phyloP scores from a whole-genome alignment of 1,140 invertebrate species.

The Neotoxoptera formosana region DNA sequence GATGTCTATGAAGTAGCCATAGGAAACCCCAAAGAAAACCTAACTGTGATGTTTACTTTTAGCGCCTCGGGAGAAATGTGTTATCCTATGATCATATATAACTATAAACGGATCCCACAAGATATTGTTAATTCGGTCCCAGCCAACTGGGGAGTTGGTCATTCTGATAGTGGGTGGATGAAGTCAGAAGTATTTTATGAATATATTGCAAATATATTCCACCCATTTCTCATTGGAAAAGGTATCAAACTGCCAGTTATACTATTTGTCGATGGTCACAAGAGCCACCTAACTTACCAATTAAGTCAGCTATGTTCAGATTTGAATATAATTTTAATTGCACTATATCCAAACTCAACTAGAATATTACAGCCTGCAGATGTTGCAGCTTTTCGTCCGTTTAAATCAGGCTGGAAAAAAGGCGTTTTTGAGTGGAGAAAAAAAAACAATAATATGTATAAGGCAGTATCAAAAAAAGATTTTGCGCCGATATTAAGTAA shows the following conservation, averaged over 20 bases:
- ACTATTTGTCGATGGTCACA: neutral
- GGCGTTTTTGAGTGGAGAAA: neutral
- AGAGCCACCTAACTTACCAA: neutral
- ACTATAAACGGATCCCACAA: constrained; percentile 62
- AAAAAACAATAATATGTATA: too few species aligned
- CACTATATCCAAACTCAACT: neutral
- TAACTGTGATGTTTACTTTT: constrained; percentile 61
- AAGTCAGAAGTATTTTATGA: constrained; percentile 64
- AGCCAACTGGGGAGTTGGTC: constrained; percentile 62
- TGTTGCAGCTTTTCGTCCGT: neutral
- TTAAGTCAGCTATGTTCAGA: neutral
- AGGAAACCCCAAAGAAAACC: constrained; percentile 63
- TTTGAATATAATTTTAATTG: neutral
- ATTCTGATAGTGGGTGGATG: constrained; percentile 64
- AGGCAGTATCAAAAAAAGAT: neutral
- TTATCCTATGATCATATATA: constrained; percentile 63
- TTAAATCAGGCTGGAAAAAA: neutral
- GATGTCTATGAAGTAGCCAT: constrained; percentile 61
- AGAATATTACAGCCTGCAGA: neutral
- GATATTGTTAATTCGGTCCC: constrained; percentile 62
- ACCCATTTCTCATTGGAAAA: constrained; percentile 60
- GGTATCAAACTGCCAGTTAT: neutral
- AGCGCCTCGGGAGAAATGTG: constrained; percentile 63
- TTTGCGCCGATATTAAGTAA: neutral
- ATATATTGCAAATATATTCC: constrained; percentile 64